Conservation (phyloP, 2,888 invertebrate species). For the Hyposoter dolosus region DNA sequence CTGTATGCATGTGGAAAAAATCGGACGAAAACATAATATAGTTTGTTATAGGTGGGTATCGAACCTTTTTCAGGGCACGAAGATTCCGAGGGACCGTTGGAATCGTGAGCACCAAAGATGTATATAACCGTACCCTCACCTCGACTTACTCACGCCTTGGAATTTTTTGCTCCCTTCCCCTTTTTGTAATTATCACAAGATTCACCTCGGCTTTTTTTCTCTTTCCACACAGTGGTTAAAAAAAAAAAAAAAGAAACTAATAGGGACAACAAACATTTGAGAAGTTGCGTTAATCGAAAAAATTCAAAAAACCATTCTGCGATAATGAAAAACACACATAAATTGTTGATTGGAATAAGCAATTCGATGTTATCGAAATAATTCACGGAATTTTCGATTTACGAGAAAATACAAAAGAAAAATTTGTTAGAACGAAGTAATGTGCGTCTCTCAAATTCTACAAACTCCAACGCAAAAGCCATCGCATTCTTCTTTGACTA, state of each 20-base stretch:
- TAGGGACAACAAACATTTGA: not conserved
- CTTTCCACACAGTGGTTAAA: not conserved
- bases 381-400: constrained; percentile 15
- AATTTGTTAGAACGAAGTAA: constrained; percentile 2
- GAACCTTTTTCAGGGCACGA: constrained; percentile 62
- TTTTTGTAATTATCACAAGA: constrained; percentile 49
- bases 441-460: constrained; percentile 47
- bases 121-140: constrained; percentile 65
- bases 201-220: constrained; percentile 34
- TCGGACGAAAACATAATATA: constrained; percentile 29
- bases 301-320: not conserved
- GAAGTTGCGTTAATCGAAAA: not conserved
- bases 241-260: not conserved
- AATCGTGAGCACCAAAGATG: constrained; percentile 41
- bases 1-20: constrained; percentile 6
- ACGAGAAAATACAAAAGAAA: constrained; percentile 14
- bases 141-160: constrained; percentile 60
- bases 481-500: constrained; percentile 52
- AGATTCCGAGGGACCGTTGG: constrained; percentile 57
- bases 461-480: constrained; percentile 36
- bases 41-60: constrained; percentile 52
- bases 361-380: not conserved
- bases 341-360: too few relatives aligned
- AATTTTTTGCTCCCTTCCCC: constrained; percentile 8
- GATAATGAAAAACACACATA: not conserved